Base-by-base conservation (phyloP, 2,113 vertebrate genomes). In the Pterocles gutturalis region DNA sequence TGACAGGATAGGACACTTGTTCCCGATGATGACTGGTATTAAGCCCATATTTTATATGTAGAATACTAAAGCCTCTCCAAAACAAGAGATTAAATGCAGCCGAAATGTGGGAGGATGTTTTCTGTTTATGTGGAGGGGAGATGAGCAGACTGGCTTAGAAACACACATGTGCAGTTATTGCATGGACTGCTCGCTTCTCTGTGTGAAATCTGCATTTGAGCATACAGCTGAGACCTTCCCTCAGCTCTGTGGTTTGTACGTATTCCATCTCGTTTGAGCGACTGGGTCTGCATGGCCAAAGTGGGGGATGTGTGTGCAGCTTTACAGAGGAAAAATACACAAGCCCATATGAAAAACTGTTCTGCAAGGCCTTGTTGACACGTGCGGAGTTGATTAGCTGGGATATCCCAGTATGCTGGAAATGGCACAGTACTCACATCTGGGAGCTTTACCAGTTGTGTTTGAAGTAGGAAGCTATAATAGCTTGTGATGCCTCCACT, bases 61-160 rank as follows among this genome's bases (percentile, higher is more conserved):
- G 55, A 51, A 76, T 61, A 28, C 67, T 5, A 3, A 55, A 90
- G 33, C 36, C 29, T 92, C 77, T 85, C 71, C 84, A 61, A 94
- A 93, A 91, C 65, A 91, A 87, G 38, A 90, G 83, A 43, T 66
- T 58, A 88, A 86, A 88, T 71, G 67, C 43, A 93, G 88, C 79
- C 83, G 73, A 91, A 86, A 49, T 15, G 61, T 70, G 69, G 77
- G 57, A 91, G 51, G 48, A 26, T 20, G 33, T 66, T 53, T 77
- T 84, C 76, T 87, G 54, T 38, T 78, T 45, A 2, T n/a, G 13
- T 67, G 43, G 31, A 46, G 55, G 21, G 45, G 4, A 65, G 36
- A 26, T 81, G 61, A 84, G 31, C 83, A 54, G 41, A 31, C 8
- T 7, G 43, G 9, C 13, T 60, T 80, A 5, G 4, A 57, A 54